Evolutionary conservation across 2,797 vertebrate species (phyloP).

Genomic region (Heterohyrax brucei): DNA sequence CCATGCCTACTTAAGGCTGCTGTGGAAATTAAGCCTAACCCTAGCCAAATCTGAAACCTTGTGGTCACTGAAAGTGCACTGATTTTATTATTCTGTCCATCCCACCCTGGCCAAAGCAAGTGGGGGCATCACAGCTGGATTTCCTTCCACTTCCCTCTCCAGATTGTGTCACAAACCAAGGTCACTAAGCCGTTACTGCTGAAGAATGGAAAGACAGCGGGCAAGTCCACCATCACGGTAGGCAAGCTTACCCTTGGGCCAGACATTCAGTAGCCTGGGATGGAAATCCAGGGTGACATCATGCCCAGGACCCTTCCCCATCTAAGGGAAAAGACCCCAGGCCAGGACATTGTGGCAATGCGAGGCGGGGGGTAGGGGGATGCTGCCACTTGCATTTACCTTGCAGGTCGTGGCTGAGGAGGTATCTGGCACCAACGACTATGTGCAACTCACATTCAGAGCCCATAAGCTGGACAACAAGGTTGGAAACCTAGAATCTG

Average conservation of each 20-base stretch:
- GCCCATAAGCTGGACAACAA: constrained; percentile 89
- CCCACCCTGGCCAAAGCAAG: not conserved
- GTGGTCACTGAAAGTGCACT: not conserved
- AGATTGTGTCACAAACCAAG: constrained; percentile 90
- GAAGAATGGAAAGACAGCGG: constrained; percentile 84
- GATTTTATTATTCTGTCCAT: not conserved
- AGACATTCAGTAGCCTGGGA: not conserved
- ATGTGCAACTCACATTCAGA: constrained; percentile 88
- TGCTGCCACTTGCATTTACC: not conserved
- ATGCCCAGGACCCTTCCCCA: not conserved
- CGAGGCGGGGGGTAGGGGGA: not conserved
- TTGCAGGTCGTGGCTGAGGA: constrained; percentile 87
- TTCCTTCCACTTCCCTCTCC: constrained; percentile 17
- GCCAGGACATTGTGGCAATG: not conserved
- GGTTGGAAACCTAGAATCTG: constrained; percentile 77
- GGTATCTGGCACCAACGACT: constrained; percentile 89
- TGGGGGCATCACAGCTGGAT: not conserved
- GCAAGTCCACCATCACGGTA: constrained; percentile 90
- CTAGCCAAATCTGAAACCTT: not conserved
- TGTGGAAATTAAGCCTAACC: constrained; percentile 40
- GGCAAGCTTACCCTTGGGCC: constrained; percentile 11
- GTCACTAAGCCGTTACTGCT: constrained; percentile 86
- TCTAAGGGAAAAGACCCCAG: not conserved
- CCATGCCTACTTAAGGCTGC: not conserved
- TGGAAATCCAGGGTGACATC: not conserved